Percentiles rank a stretch among this genome's conserved stretches.
These are phyloP conservation scores for Herminia tarsipennalis DNA, from an alignment of 2,888 invertebrate species.

Conservation along the genomic window DNA sequence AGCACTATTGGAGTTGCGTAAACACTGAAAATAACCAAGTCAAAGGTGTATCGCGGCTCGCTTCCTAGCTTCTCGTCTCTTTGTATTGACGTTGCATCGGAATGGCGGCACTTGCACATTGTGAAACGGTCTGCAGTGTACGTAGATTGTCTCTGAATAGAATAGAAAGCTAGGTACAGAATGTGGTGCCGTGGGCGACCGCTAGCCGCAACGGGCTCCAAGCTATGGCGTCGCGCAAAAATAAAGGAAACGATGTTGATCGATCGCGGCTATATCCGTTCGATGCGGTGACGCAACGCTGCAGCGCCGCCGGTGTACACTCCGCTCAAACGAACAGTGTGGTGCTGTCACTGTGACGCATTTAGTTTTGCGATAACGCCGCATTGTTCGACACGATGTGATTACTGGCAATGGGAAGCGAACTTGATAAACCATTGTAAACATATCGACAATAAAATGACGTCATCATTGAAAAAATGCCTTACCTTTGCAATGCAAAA, in stretches of 20 bases:
- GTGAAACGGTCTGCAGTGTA: slow-evolving; percentile 23
- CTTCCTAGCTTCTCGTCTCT: slow-evolving; percentile 23
- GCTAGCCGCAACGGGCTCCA: slow-evolving; percentile 34
- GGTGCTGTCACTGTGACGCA: slow-evolving; percentile 32
- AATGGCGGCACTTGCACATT: slow-evolving; percentile 28
- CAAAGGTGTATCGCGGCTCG: slow-evolving; percentile 25
- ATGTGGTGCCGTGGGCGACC: slow-evolving; percentile 44
- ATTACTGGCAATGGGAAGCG: slow-evolving; percentile 25
- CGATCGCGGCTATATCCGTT: slow-evolving; percentile 72
- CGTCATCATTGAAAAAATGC: slow-evolving; percentile 4
- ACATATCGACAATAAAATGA: slow-evolving; percentile 9
- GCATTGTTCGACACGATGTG: slow-evolving; percentile 35
- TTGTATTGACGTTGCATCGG: slow-evolving; percentile 30
- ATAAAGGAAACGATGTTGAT: slow-evolving; percentile 65
- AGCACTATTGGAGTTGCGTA: slow-evolving; percentile 27
- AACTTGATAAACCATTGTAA: slow-evolving; percentile 12
- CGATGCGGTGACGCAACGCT: slow-evolving; percentile 63
- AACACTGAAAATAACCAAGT: slow-evolving; percentile 40
- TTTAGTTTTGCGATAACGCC: slow-evolving; percentile 38
- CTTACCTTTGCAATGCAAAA: too few relatives aligned
- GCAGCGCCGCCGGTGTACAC: slow-evolving; percentile 32
- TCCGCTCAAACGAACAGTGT: slow-evolving; percentile 37
- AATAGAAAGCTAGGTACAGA: slow-evolving; percentile 48
- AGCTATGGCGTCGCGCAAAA: slow-evolving; percentile 53
- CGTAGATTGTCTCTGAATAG: slow-evolving; percentile 39